Evolutionary conservation across 2,888 invertebrate genomes (phyloP), one percentile per base, ranked within the genome.

Genomic region (Drosophila sordidapex): DNA sequence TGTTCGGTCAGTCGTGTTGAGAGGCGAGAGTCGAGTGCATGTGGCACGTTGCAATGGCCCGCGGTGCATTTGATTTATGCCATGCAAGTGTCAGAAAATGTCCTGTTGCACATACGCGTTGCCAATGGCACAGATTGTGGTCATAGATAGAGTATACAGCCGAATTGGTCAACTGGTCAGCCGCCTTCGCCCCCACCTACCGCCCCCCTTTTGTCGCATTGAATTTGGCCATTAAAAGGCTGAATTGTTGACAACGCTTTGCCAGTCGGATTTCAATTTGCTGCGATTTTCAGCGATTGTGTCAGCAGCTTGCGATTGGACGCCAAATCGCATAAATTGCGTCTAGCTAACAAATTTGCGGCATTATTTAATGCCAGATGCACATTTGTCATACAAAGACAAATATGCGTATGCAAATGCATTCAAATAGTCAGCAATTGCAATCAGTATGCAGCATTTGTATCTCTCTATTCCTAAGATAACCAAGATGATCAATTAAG

Each of bases 31-130:
- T 64, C 25, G 60, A 49, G 54, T 68, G 57, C 64, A 72, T 81
- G 66, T 61, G 61, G 68, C 62, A 53, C 66, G 58, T 25, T 35
- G 60, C 56, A 57, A 51, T 62, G 77, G 75, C 90, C 89, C 74
- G 78, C 70, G 82, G 89, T 70, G 73, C 70, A 81, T 89, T 87
- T 89, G 90, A 87, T 87, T 87, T 87, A 87, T 87, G 90, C 90
- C 76, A 88, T 68, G 77, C 87, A 85, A 85, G 88, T 89, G 87
- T 89, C 89, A 84, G 70, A 78, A 90, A 87, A 83, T 87, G 87
- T 87, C 87, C 87, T 87, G 87, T 89, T 86, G 86, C 83, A 84
- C 86, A 86, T 71, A 79, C 79, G 61, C 67, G 62, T 56, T 70
- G 46, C 48, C 63, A 67, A 63, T 53, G 78, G 71, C 83, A 75